A percentile compares a stretch with the other conserved stretches of the same genome.
phyloP scores from a whole-genome alignment of 2,113 vertebrate species.

The Lichenostomus cassidix region DNA sequence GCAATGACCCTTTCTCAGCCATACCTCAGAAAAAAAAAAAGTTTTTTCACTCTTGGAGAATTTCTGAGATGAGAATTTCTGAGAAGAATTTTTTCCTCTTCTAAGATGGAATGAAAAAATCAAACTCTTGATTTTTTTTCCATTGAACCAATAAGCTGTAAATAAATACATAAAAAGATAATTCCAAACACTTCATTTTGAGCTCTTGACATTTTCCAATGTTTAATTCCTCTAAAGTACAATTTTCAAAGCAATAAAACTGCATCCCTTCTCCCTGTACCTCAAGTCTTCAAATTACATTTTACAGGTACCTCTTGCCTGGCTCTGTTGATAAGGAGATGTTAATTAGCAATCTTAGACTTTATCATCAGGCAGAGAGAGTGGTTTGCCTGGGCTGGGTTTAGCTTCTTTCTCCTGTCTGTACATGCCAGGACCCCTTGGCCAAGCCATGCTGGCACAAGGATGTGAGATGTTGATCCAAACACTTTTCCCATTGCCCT shows the following conservation, averaged over 20 bases:
- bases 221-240: neutral
- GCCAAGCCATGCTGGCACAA: neutral
- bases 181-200: slow-evolving; percentile 18
- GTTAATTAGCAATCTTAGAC: neutral
- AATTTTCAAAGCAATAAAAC: neutral
- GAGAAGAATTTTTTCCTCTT: neutral
- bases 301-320: neutral
- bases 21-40: neutral
- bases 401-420: neutral
- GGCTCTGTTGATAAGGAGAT: neutral
- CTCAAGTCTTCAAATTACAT: neutral
- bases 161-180: slow-evolving; percentile 27
- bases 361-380: neutral
- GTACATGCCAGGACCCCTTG: neutral
- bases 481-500: neutral
- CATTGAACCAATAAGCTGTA: neutral
- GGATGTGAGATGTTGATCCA: neutral
- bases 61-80: neutral
- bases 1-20: neutral
- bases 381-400: neutral
- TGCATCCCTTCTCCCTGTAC: neutral
- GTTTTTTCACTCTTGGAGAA: neutral
- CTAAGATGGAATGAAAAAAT: neutral
- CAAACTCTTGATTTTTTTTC: neutral
- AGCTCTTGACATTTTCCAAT: neutral